Conservation (phyloP, 1,140 invertebrate genomes). For the Neotoxoptera formosana region DNA sequence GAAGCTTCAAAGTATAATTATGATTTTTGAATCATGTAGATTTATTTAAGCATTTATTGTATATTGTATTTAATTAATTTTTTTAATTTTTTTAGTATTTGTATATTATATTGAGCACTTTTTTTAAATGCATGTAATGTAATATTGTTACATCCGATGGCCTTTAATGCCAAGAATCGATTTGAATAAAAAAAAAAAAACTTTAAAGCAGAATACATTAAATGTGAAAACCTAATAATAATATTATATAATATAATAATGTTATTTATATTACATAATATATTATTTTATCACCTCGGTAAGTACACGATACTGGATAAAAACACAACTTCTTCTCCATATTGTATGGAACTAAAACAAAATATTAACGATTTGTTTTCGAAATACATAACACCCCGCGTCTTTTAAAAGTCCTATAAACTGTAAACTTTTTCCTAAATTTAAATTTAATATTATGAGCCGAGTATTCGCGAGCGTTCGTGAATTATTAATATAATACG, state of each 20-base stretch:
- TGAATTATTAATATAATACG: conserved; percentile 42
- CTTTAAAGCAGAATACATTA: not conserved
- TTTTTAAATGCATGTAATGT: too few species aligned
- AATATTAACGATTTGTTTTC: not conserved
- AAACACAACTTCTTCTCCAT: not conserved
- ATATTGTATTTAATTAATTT: too few species aligned
- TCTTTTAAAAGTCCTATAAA: not conserved
- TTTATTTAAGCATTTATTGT: too few species aligned
- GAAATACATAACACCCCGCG: not conserved
- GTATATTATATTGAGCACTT: too few species aligned
- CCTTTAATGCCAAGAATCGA: too few species aligned
- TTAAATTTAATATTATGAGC: conserved; percentile 23
- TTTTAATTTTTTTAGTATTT: too few species aligned
- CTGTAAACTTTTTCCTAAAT: not conserved
- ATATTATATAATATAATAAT: too few species aligned
- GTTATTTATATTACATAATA: too few species aligned
- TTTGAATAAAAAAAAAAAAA: too few species aligned
- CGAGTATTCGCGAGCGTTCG: not conserved
- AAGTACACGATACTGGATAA: not conserved
- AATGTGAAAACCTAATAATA: not conserved
- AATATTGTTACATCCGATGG: too few species aligned
- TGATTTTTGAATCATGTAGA: too few species aligned
- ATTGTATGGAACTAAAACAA: not conserved
- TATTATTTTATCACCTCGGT: not conserved
- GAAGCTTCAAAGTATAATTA: too few species aligned